Percentiles rank a stretch among this genome's conserved stretches.
phyloP scores from a whole-genome alignment of 2,797 vertebrate species.

The Tokudaia tokunoshimensis region DNA sequence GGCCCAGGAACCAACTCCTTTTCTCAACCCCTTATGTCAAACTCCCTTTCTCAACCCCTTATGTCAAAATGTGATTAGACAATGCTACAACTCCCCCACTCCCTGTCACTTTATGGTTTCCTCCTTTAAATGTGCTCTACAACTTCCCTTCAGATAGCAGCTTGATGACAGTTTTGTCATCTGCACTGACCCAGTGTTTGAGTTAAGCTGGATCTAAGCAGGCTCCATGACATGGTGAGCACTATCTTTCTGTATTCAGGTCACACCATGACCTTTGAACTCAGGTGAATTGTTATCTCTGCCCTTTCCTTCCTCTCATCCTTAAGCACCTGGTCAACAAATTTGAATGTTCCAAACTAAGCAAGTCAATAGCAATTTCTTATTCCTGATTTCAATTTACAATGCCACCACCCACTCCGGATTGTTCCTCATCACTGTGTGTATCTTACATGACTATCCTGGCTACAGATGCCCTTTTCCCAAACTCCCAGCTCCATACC shows the following conservation, averaged over 20 bases:
- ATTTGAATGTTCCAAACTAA: constrained; percentile 41
- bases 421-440: background rate
- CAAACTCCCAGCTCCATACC: background rate
- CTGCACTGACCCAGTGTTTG: background rate
- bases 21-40: background rate
- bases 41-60: background rate
- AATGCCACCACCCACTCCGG: background rate
- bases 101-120: background rate
- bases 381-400: background rate
- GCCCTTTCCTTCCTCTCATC: background rate
- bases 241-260: background rate
- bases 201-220: background rate
- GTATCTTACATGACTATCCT: background rate
- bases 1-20: background rate
- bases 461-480: background rate
- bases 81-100: background rate
- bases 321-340: background rate
- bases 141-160: background rate
- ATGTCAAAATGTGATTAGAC: background rate
- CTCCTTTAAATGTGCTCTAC: background rate
- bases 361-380: background rate
- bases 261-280: background rate
- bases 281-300: background rate
- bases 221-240: background rate
- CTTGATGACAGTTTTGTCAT: background rate